phyloP scores from a whole-genome alignment of 2,888 invertebrate species.

The Epinotia ramella region DNA sequence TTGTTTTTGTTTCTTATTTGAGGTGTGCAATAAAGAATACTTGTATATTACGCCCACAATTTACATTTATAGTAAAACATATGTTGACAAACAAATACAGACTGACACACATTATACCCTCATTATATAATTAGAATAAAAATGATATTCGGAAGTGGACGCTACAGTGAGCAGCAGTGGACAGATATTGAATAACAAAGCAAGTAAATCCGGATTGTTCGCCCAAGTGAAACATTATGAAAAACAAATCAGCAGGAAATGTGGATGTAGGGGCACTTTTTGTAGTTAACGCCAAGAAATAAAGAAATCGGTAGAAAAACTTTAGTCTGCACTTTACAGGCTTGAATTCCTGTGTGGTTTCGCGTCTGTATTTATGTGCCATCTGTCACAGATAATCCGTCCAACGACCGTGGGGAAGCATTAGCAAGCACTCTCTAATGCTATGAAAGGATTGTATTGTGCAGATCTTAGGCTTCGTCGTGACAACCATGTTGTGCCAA shows the following conservation, averaged over 20 bases:
- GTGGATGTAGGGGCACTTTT: neutral
- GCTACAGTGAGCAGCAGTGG: slow-evolving; percentile 26
- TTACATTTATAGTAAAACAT: neutral
- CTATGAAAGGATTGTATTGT: slow-evolving; percentile 74
- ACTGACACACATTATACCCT: neutral
- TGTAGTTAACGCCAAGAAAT: slow-evolving; percentile 5
- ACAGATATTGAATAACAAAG: slow-evolving; percentile 39
- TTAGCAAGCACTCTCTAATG: slow-evolving; percentile 64
- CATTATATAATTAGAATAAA: slow-evolving; percentile 7
- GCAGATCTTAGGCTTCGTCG: slow-evolving; percentile 65
- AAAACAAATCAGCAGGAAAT: slow-evolving; percentile 32
- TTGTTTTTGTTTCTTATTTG: too few relatives aligned
- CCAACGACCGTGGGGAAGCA: slow-evolving; percentile 63
- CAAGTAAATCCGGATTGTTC: slow-evolving; percentile 27
- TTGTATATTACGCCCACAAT: neutral
- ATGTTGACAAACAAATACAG: neutral
- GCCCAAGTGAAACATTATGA: slow-evolving; percentile 32
- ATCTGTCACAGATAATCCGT: slow-evolving; percentile 53
- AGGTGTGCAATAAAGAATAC: too few relatives aligned
- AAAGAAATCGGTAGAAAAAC: slow-evolving; percentile 34
- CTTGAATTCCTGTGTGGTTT: slow-evolving; percentile 57
- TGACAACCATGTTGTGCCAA: slow-evolving; percentile 65
- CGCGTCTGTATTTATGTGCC: slow-evolving; percentile 47
- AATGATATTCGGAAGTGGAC: slow-evolving; percentile 30
- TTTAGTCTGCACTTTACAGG: slow-evolving; percentile 65